These are phyloP conservation scores for Petrocephalus sullivani DNA, from an alignment of 2,797 vertebrate species.

Conservation along the genomic window DNA sequence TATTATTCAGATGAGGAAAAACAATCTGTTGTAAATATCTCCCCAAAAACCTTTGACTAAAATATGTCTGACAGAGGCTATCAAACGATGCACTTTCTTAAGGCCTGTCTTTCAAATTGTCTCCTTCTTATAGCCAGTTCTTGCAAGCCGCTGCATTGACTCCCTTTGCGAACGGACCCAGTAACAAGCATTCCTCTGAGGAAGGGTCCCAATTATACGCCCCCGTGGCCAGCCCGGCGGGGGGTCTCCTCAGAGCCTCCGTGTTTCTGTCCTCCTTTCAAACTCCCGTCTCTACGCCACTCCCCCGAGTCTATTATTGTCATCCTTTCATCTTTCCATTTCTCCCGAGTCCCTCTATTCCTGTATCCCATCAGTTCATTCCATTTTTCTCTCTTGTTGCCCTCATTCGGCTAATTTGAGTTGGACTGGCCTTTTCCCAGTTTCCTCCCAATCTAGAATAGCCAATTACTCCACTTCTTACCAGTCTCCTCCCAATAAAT, in stretches of 20 bases:
- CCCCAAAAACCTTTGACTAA: not conserved
- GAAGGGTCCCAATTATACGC: not conserved
- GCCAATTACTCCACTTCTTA: not conserved
- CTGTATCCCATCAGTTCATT: not conserved
- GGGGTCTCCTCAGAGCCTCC: not conserved
- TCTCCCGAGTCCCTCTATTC: not conserved
- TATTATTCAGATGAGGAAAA: not conserved
- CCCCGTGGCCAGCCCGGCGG: not conserved
- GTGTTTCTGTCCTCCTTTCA: not conserved
- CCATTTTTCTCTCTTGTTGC: slow-evolving; percentile 9
- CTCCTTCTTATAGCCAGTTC: not conserved
- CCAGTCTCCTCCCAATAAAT: not conserved
- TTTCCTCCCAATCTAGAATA: not conserved
- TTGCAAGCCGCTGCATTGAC: not conserved
- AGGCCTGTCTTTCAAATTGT: not conserved
- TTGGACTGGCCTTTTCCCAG: not conserved
- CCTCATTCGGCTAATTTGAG: not conserved
- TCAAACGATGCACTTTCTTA: not conserved
- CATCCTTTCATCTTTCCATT: not conserved
- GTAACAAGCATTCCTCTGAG: slow-evolving; percentile 11
- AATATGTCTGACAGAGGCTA: not conserved
- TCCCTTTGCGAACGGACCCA: not conserved
- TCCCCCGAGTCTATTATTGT: slow-evolving; percentile 14
- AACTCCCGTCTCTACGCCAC: not conserved
- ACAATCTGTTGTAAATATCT: not conserved